phyloP scores from a whole-genome alignment of 2,113 vertebrate species.

The Azemiops feae region DNA sequence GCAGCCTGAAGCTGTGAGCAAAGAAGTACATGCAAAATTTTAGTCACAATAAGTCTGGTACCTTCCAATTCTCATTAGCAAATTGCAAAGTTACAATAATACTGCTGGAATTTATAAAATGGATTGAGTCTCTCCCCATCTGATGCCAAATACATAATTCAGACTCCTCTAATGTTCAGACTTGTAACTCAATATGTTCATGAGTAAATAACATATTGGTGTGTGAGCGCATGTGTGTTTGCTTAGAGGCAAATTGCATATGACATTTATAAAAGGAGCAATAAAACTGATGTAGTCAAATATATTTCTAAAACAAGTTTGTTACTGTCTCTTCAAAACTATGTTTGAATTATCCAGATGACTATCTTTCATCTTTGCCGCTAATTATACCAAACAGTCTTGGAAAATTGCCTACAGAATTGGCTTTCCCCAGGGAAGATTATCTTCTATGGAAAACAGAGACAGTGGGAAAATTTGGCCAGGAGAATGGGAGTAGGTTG shows the following conservation, averaged over 20 bases:
- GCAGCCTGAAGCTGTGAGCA: neutral
- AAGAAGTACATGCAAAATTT: neutral
- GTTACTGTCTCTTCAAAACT: conserved; percentile 68
- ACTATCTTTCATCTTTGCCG: conserved; percentile 70
- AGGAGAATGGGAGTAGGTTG: conserved; percentile 60
- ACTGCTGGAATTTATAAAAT: conserved; percentile 27
- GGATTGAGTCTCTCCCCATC: neutral
- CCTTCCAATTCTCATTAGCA: neutral
- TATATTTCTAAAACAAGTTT: conserved; percentile 71
- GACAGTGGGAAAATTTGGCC: conserved; percentile 61
- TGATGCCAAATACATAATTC: neutral
- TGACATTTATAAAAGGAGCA: conserved; percentile 68
- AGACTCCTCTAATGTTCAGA: neutral
- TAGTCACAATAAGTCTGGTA: conserved; percentile 24
- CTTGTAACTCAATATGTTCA: conserved; percentile 7
- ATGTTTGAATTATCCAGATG: conserved; percentile 70
- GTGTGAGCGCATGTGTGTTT: conserved; percentile 20
- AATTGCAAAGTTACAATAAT: neutral
- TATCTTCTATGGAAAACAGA: conserved; percentile 67
- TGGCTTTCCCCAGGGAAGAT: conserved; percentile 67
- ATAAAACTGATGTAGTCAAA: conserved; percentile 67
- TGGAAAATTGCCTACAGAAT: conserved; percentile 74
- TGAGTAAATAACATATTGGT: neutral
- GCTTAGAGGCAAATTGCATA: conserved; percentile 61
- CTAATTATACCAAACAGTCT: conserved; percentile 71